phyloP scores from a whole-genome alignment of 2,888 invertebrate species.

The Lysandra coridon region DNA sequence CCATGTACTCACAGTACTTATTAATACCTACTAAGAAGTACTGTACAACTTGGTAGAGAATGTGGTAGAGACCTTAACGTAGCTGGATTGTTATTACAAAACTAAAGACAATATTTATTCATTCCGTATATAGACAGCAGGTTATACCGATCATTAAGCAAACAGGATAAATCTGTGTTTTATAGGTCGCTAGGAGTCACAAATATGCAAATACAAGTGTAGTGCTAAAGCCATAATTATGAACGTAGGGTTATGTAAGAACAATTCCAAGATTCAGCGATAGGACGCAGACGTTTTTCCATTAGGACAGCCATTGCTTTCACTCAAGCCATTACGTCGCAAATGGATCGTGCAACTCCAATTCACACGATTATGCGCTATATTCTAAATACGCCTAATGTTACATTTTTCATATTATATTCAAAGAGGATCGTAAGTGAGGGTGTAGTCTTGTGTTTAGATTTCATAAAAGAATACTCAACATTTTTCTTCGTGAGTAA shows the following conservation, averaged over 20 bases:
- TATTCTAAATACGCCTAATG: conserved; percentile 45
- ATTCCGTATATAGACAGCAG: not conserved
- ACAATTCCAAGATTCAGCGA: conserved; percentile 30
- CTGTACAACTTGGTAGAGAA: too few relatives aligned
- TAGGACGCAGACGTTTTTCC: conserved; percentile 52
- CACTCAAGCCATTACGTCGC: conserved; percentile 59
- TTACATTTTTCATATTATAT: conserved; percentile 5
- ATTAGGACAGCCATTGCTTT: conserved; percentile 56
- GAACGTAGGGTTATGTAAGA: conserved; percentile 21
- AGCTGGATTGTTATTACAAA: not conserved
- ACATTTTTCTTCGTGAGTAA: not conserved
- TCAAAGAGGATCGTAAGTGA: not conserved
- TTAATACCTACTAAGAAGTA: too few relatives aligned
- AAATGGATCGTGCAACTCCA: conserved; percentile 57
- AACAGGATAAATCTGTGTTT: not conserved
- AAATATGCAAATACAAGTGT: conserved; percentile 4
- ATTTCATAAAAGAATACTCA: not conserved
- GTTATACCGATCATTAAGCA: not conserved
- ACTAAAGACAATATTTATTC: not conserved
- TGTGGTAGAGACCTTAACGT: too few relatives aligned
- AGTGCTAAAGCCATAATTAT: not conserved
- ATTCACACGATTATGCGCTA: conserved; percentile 53
- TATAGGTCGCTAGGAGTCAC: not conserved
- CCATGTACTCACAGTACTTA: too few relatives aligned
- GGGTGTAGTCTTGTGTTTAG: not conserved